These are phyloP conservation scores for Myopa testacea DNA, from an alignment of 2,888 invertebrate genomes.

Conservation along the genomic window DNA sequence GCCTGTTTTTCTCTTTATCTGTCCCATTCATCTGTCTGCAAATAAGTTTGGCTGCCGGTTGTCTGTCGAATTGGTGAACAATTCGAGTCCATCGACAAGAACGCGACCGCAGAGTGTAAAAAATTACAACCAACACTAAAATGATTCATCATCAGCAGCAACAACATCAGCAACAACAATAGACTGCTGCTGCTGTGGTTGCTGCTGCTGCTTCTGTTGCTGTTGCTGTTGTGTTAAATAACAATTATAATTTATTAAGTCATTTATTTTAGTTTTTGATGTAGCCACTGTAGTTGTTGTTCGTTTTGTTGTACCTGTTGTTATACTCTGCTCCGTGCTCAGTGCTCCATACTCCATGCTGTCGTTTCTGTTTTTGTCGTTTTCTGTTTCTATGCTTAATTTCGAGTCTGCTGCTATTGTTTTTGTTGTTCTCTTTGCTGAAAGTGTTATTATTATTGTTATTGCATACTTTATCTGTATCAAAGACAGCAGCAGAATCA, in stretches of 20 bases:
- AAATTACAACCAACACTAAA: neutral
- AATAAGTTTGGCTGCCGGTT: conserved; percentile 42
- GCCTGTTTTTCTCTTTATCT: neutral
- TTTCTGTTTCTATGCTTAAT: neutral
- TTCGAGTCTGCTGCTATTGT: neutral
- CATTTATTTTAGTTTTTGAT: conserved; percentile 46
- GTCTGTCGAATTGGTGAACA: conserved; percentile 42
- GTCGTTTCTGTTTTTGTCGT: conserved; percentile 42
- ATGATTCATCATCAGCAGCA: conserved; percentile 22
- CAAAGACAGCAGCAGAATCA: neutral
- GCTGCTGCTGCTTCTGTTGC: conserved; percentile 21
- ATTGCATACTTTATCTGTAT: neutral
- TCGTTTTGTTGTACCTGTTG: conserved; percentile 44
- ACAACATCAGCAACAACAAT: conserved; percentile 13
- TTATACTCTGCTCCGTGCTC: conserved; percentile 33
- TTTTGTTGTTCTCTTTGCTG: neutral
- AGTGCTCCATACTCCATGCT: conserved; percentile 22
- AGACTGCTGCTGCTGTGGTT: conserved; percentile 44
- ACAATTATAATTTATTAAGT: conserved; percentile 62
- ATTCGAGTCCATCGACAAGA: neutral
- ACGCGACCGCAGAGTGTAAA: neutral
- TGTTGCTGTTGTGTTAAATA: conserved; percentile 51
- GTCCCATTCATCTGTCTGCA: neutral
- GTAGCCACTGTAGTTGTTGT: conserved; percentile 4
- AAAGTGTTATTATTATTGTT: neutral